Conservation (phyloP, 2,888 invertebrate species). For the Papilio gigon region DNA sequence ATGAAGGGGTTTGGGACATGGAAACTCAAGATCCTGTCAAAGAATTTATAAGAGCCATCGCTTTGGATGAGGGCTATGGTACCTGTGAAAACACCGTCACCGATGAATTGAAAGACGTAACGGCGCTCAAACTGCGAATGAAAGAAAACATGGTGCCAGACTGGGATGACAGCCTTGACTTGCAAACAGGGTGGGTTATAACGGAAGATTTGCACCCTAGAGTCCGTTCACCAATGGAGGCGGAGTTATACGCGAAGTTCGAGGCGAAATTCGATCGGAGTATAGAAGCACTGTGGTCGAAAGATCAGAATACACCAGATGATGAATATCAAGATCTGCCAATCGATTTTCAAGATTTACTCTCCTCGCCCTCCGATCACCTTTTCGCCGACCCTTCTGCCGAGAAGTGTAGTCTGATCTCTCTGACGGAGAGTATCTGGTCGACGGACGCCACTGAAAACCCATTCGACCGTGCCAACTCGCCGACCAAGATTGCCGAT, state of each 20-base stretch:
- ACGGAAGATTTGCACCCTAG: constrained; percentile 63
- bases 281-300: constrained; percentile 86
- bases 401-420: constrained; percentile 65
- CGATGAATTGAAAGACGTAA: constrained; percentile 65
- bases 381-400: constrained; percentile 70
- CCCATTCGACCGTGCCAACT: constrained; percentile 50
- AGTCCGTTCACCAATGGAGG: constrained; percentile 69
- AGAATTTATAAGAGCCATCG: constrained; percentile 76
- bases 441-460: constrained; percentile 56
- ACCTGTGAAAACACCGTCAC: constrained; percentile 78
- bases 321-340: constrained; percentile 84
- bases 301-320: constrained; percentile 77
- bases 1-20: constrained; percentile 79
- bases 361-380: constrained; percentile 82
- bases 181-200: constrained; percentile 66
- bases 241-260: constrained; percentile 82
- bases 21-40: constrained; percentile 76
- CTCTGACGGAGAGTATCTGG: constrained; percentile 69
- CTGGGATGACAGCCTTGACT: constrained; percentile 68
- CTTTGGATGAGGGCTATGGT: constrained; percentile 78
- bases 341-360: constrained; percentile 83
- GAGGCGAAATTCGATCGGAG: constrained; percentile 87
- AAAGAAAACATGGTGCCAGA: constrained; percentile 65
- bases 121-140: constrained; percentile 57
- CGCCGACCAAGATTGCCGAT: constrained; percentile 56